These are phyloP conservation scores for Ictidomys tridecemlineatus DNA, from an alignment of 2,113 vertebrate genomes.

Conservation along the genomic window DNA sequence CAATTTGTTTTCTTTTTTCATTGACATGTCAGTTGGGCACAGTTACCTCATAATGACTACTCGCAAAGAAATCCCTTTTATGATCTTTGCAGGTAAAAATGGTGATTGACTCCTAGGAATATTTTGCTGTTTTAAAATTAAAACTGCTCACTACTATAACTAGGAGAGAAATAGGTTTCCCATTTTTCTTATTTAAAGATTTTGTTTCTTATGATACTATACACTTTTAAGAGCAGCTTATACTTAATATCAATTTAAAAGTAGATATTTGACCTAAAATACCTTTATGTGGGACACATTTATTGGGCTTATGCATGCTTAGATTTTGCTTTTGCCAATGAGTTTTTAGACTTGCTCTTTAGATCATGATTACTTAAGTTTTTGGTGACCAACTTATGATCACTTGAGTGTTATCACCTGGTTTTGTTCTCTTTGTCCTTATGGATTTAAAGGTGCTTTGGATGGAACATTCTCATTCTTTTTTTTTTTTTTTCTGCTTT, in stretches of 20 bases:
- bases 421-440: not conserved
- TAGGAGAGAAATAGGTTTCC: not conserved
- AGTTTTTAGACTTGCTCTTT: not conserved
- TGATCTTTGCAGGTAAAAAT: not conserved
- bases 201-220: not conserved
- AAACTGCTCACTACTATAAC: not conserved
- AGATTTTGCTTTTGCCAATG: not conserved
- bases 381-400: not conserved
- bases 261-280: not conserved
- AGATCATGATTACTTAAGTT: not conserved
- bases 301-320: not conserved
- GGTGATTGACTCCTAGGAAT: not conserved
- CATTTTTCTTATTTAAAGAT: not conserved
- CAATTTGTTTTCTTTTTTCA: constrained; percentile 1
- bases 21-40: not conserved
- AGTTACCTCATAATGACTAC: not conserved
- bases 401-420: not conserved
- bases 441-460: not conserved
- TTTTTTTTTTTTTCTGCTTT: not conserved
- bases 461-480: not conserved
- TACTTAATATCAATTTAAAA: constrained; percentile 7
- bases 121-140: not conserved
- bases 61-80: not conserved
- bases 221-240: not conserved
- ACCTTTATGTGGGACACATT: not conserved